Base-by-base conservation (phyloP, 2,113 vertebrate genomes). In the Nicator chloris region DNA sequence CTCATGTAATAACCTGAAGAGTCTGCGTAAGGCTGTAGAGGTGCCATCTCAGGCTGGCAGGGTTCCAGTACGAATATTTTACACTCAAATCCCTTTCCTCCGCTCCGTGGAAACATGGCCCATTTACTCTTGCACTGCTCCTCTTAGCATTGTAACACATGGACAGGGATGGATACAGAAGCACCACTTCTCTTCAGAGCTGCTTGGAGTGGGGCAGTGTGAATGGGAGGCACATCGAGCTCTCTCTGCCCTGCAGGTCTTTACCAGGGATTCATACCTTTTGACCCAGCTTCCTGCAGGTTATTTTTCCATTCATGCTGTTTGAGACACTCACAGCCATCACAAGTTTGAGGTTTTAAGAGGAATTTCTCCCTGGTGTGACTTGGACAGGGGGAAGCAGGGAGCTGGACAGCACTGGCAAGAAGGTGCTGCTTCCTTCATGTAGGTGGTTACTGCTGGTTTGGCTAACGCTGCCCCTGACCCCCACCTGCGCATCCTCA, bases 1-100 rank as follows among this genome's bases (percentile, higher is more conserved):
- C 95, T 95, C 33, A 40, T 96, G 96, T 97, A 95, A 95, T 97
- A 96, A 97, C 96, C 97, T 98, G 97, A 96, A 97, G 97, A 97
- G 95, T 97, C 97, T 93, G 96, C 11, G 61, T 98, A 98, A 98
- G 97, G 98, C 97, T 97, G 97, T 97, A 59, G 95, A 97, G 95
- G 97, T 97, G 97, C 87, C 95, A 69, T 96, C 87, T 97, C 96
- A 89, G 93, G 97, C 95, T 90, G 95, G 96, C 93, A 95, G 95
- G 93, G 92, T 93, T 97, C 91, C 95, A 94, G 40, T 15, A 96
- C 82, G 93, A 97, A 84, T 79, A 96, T 94, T 95, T 97, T 92
- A 89, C 86, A 88, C 96, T 95, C 5, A 1, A 94, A 93, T 95
- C 90, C 94, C 93, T 97, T 95, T 97, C 95, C 96, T 96, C 96